Evolutionary conservation across 2,888 invertebrate genomes (phyloP).

Genomic region (Noctua fimbriata): DNA sequence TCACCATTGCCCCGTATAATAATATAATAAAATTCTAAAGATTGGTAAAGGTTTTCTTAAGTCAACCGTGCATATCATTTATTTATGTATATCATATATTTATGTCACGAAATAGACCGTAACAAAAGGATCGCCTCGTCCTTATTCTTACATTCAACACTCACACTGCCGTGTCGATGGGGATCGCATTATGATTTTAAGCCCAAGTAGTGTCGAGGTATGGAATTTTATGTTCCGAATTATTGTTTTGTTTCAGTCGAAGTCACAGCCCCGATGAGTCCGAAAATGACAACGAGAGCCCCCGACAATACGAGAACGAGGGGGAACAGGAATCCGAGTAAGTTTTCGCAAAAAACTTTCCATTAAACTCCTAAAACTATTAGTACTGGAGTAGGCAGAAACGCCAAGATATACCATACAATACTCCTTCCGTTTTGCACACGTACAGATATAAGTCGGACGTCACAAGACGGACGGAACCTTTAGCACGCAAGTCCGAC

Average conservation of each 20-base stretch:
- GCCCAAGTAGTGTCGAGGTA: not conserved
- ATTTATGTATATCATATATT: not conserved
- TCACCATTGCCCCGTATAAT: too few relatives aligned
- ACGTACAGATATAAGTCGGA: not conserved
- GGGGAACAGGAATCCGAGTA: constrained; percentile 40
- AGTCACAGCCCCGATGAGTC: constrained; percentile 19
- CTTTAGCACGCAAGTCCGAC: not conserved
- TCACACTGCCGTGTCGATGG: not conserved
- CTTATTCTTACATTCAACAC: not conserved
- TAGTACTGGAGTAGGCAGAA: not conserved
- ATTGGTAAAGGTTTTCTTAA: not conserved
- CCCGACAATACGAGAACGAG: constrained; percentile 25
- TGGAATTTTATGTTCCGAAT: not conserved
- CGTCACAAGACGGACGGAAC: not conserved
- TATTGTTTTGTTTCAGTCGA: constrained; percentile 23
- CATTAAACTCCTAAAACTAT: not conserved
- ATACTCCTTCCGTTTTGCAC: not conserved
- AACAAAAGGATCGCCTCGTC: not conserved
- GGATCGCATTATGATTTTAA: not conserved
- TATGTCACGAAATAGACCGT: not conserved
- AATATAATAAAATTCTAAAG: too few relatives aligned
- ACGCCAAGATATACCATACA: not conserved
- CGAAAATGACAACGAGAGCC: constrained; percentile 19
- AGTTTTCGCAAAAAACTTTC: constrained; percentile 2
- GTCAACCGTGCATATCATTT: not conserved